Evolutionary conservation across 2,113 vertebrate genomes (phyloP).

Genomic region (Oncorhynchus gorbuscha): DNA sequence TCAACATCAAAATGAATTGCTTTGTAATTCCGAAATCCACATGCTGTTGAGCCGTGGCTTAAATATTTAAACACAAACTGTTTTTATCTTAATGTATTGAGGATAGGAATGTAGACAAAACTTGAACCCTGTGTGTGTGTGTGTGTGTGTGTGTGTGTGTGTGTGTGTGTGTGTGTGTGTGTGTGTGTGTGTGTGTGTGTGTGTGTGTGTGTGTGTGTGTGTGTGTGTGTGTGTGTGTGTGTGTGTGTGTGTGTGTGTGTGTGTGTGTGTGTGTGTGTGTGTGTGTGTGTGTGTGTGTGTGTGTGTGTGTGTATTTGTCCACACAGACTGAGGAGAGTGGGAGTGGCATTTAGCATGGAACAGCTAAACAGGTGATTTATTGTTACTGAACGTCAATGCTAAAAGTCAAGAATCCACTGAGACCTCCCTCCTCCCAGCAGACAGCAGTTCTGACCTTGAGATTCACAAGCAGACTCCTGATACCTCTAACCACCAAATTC

Average conservation of each 20-base stretch:
- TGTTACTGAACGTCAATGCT: slow-evolving; percentile 16
- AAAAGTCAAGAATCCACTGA: slow-evolving; percentile 3
- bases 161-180: slow-evolving; percentile 10
- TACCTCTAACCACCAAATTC: neutral
- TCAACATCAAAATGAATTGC: slow-evolving; percentile 71
- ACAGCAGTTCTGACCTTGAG: slow-evolving; percentile 18
- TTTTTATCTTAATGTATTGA: slow-evolving; percentile 68
- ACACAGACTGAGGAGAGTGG: neutral
- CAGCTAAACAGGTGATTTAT: slow-evolving; percentile 32
- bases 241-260: slow-evolving; percentile 3
- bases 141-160: slow-evolving; percentile 6
- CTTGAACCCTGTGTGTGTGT: slow-evolving; percentile 21
- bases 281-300: neutral
- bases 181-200: slow-evolving; percentile 15
- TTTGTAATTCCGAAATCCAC: slow-evolving; percentile 32
- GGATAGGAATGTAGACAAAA: slow-evolving; percentile 58
- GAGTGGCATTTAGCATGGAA: slow-evolving; percentile 26
- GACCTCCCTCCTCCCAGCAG: neutral
- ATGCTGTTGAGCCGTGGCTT: slow-evolving; percentile 39
- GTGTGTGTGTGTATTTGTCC: neutral
- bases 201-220: slow-evolving; percentile 2
- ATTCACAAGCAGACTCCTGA: slow-evolving; percentile 8
- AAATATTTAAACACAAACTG: slow-evolving; percentile 68
- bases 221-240: neutral
- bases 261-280: slow-evolving; percentile 6